These are phyloP conservation scores for Venusia cambrica DNA, from an alignment of 2,888 invertebrate species.

Conservation along the genomic window DNA sequence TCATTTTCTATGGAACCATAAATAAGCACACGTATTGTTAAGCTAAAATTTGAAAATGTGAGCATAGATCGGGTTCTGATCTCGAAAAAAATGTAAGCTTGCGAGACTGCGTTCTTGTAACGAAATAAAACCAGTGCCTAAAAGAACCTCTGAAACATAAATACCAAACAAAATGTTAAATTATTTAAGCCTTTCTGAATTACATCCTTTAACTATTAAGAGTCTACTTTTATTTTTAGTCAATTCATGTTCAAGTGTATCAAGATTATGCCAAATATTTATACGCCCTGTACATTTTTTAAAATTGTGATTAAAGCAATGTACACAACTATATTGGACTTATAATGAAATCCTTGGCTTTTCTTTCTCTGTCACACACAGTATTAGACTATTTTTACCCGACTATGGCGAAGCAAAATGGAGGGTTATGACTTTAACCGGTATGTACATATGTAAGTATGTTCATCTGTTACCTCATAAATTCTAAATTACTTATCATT, in stretches of 20 bases:
- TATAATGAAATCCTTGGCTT: conserved; percentile 33
- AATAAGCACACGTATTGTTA: conserved; percentile 38
- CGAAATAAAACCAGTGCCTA: conserved; percentile 52
- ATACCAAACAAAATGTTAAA: conserved; percentile 53
- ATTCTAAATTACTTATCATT: no score
- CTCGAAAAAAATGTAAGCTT: conserved; percentile 30
- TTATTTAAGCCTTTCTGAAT: conserved; percentile 59
- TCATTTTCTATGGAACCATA: conserved; percentile 6
- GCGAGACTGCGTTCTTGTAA: conserved; percentile 44
- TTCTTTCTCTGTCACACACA: conserved; percentile 2
- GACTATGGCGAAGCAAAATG: no score
- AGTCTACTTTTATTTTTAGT: conserved; percentile 58
- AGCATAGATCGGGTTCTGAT: conserved; percentile 36
- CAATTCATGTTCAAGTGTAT: conserved; percentile 47
- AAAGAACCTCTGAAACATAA: conserved; percentile 67
- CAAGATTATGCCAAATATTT: conserved; percentile 70
- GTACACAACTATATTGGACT: conserved; percentile 46
- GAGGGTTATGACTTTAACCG: no score
- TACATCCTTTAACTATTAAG: conserved; percentile 58
- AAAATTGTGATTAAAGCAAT: conserved; percentile 58
- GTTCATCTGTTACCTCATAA: no score
- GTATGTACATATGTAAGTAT: no score
- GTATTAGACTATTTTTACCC: no score
- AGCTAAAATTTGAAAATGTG: conserved; percentile 32
- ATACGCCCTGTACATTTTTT: conserved; percentile 59